Base-by-base conservation (phyloP, 2,113 vertebrate species). In the Oostethus manadensis region DNA sequence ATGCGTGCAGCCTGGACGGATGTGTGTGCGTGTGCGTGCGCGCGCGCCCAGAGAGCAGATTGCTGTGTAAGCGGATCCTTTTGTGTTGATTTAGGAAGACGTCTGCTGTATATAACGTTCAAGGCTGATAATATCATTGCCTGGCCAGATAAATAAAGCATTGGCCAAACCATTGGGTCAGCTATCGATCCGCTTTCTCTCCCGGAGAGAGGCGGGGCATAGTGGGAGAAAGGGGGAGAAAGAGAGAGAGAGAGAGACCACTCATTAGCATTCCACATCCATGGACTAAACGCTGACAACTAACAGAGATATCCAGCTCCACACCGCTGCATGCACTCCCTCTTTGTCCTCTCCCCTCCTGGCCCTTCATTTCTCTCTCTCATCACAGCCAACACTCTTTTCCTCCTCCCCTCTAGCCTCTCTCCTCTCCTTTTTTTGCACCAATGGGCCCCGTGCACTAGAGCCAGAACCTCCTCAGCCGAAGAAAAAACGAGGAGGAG, bases 261-360 rank as follows among this genome's bases (percentile, higher is more conserved):
- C 87, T 92, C 89, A 94, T 95, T 93, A 94, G 91, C 93, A 94
- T 94, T 94, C 92, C 87, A 87, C 86, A 88, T 89, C 90, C 89
- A 90, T 87, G 92, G 88, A 92, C 92, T 89, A 89, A 87, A 85
- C 81, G 77, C 90, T 95, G 94, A 93, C 92, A 94, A 92, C 90
- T 94, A 93, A 93, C 93, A 95, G 93, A 96, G 93, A 93, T 93
- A 92, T 92, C 92, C 90, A 92, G 88, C 89, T 92, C 91, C 87
- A 89, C 89, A 88, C 86, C 81, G 78, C 79, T 81, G 83, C 85
- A 85, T 90, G 88, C 89, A 84, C 86, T 81, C 78, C 76, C 84
- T 33, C 26, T 58, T 58, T 58, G 57, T 58, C 57, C 57, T 58
- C 88, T 77, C 90, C 79, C 68, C 79, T 89, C 89, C 85, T 79